Percentiles rank a stretch among this genome's conserved stretches.
phyloP scores from a whole-genome alignment of 2,888 invertebrate species.

The Drosophila anomelani region DNA sequence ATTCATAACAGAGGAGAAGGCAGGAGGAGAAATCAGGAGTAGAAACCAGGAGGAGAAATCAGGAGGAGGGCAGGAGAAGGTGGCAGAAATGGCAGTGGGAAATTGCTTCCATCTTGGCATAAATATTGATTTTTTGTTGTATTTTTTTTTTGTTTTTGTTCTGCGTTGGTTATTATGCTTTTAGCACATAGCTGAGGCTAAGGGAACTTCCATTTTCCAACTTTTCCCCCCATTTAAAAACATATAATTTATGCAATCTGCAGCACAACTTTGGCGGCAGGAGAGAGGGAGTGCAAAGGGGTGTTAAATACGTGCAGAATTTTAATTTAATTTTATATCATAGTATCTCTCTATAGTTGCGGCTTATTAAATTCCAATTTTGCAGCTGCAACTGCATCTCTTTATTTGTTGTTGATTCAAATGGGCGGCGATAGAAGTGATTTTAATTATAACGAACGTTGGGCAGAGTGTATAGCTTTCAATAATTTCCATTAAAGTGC shows the following conservation, averaged over 20 bases:
- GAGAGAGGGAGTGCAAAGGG: not conserved
- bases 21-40: not conserved
- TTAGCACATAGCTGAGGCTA: constrained; percentile 15
- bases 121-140: constrained; percentile 43
- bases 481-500: constrained; percentile 12
- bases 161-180: constrained; percentile 21
- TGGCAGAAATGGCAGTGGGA: constrained; percentile 15
- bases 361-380: constrained; percentile 23
- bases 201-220: constrained; percentile 7
- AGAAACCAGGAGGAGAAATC: not conserved
- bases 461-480: constrained; percentile 2
- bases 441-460: constrained; percentile 15
- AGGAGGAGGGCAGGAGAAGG: not conserved
- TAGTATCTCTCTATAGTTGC: not conserved
- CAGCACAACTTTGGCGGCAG: constrained; percentile 4
- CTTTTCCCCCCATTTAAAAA: constrained; percentile 11
- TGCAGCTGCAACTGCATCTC: not conserved
- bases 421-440: constrained; percentile 4
- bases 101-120: constrained; percentile 35
- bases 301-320: constrained; percentile 8
- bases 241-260: constrained; percentile 49
- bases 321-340: constrained; percentile 10
- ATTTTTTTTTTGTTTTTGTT: constrained; percentile 17
- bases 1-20: constrained; percentile 22
- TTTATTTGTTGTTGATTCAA: constrained; percentile 13